A percentile compares a stretch with the other conserved stretches of the same genome.
Evolutionary conservation across 2,888 invertebrate genomes (phyloP).

Genomic region (Cheilosia pagana): DNA sequence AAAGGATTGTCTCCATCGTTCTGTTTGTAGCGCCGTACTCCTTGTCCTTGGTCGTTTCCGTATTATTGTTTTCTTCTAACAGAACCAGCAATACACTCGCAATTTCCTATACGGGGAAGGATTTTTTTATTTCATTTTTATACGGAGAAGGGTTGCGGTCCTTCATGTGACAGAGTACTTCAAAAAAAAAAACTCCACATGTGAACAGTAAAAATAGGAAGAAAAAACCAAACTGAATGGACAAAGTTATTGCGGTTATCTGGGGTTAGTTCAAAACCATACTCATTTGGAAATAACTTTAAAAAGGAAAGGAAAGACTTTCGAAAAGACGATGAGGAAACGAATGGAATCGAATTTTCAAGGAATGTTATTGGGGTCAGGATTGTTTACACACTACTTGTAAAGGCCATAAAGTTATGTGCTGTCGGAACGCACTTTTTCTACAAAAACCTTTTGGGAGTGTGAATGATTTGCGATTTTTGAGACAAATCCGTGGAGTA

Average conservation of each 20-base stretch:
- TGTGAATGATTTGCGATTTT: too few species aligned
- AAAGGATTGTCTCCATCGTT: conserved; percentile 48
- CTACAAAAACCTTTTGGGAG: too few species aligned
- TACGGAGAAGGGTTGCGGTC: background rate
- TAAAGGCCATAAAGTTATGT: too few species aligned
- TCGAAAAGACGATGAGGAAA: background rate
- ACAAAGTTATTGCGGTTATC: background rate
- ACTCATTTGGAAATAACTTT: background rate
- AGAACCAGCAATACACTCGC: background rate
- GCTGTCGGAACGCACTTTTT: too few species aligned
- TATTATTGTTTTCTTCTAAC: background rate
- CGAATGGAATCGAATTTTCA: background rate
- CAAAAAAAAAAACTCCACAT: background rate
- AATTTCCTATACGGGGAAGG: background rate
- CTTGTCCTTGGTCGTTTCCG: background rate
- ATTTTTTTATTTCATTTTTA: conserved; percentile 1
- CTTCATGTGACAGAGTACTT: background rate
- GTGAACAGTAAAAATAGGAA: background rate
- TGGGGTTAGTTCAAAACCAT: background rate
- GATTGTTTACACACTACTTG: too few species aligned
- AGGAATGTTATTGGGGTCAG: too few species aligned
- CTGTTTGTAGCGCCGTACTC: conserved; percentile 16
- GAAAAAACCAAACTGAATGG: background rate
- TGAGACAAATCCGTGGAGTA: too few species aligned
- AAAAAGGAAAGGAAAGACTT: background rate